Evolutionary conservation across 92 coral and sea anemone species (phyloP).

Genomic region (Hydrozoanthus gracilis): DNA sequence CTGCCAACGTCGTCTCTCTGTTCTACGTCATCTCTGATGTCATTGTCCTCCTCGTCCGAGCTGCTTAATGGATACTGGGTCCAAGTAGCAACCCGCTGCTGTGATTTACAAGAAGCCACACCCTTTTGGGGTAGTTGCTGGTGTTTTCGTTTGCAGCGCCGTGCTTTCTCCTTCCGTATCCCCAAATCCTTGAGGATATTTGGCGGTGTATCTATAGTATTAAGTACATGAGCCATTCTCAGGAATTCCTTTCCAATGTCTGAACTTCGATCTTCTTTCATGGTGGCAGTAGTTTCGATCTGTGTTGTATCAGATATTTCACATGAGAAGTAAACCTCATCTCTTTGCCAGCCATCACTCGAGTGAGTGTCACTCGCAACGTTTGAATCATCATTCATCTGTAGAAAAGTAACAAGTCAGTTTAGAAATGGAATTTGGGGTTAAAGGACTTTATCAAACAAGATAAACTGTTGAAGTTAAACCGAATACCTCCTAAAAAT

Average conservation of each 20-base stretch:
- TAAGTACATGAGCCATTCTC: background rate
- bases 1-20: background rate
- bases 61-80: background rate
- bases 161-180: background rate
- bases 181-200: no score
- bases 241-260: background rate
- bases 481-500: no score
- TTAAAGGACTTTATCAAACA: background rate
- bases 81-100: background rate
- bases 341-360: background rate
- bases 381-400: background rate
- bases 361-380: background rate
- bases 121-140: background rate
- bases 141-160: constrained; percentile 1
- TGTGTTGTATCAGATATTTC: background rate
- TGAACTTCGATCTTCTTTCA: background rate
- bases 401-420: background rate
- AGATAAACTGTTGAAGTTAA: no score
- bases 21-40: background rate
- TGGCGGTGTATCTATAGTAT: background rate
- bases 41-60: constrained; percentile 6
- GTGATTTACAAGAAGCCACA: background rate
- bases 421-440: background rate
- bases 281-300: background rate
- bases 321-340: background rate